phyloP scores from a whole-genome alignment of 2,113 vertebrate species.

The Pimephales promelas region DNA sequence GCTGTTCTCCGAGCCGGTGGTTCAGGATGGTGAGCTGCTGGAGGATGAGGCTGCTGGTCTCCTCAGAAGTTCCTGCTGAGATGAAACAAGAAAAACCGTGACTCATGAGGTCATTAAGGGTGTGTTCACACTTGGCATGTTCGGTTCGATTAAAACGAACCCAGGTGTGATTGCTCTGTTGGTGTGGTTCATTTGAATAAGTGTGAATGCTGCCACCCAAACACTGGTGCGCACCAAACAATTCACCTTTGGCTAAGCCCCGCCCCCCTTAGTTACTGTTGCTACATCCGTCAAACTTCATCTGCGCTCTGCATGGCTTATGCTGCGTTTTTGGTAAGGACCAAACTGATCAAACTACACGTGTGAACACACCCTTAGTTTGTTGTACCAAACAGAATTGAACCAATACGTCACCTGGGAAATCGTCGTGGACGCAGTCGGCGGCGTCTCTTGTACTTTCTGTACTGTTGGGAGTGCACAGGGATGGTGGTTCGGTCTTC shows the following conservation, averaged over 20 bases:
- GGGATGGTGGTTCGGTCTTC: slow-evolving; percentile 54
- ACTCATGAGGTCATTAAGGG: neutral
- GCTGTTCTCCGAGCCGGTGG: slow-evolving; percentile 61
- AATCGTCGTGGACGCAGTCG: slow-evolving; percentile 42
- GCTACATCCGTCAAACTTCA: no score
- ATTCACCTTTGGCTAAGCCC: no score
- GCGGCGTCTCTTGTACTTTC: slow-evolving; percentile 47
- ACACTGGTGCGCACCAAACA: no score
- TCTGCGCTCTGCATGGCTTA: no score
- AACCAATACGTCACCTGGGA: slow-evolving; percentile 41
- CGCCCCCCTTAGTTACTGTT: no score
- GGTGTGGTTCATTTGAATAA: no score
- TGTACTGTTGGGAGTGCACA: slow-evolving; percentile 32
- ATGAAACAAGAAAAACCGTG: neutral
- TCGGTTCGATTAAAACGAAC: no score
- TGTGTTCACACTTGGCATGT: no score
- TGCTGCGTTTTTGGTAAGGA: no score
- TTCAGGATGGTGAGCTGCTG: slow-evolving; percentile 63
- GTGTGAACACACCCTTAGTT: neutral
- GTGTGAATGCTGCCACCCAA: no score
- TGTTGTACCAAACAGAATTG: neutral
- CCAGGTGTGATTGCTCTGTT: no score
- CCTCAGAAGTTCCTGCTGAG: slow-evolving; percentile 51
- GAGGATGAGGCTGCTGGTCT: slow-evolving; percentile 59
- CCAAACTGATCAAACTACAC: no score